Evolutionary conservation across 30 jellyfish, hydroid and myxozoan species (phyloP).

Genomic region (Aurelia aurita): DNA sequence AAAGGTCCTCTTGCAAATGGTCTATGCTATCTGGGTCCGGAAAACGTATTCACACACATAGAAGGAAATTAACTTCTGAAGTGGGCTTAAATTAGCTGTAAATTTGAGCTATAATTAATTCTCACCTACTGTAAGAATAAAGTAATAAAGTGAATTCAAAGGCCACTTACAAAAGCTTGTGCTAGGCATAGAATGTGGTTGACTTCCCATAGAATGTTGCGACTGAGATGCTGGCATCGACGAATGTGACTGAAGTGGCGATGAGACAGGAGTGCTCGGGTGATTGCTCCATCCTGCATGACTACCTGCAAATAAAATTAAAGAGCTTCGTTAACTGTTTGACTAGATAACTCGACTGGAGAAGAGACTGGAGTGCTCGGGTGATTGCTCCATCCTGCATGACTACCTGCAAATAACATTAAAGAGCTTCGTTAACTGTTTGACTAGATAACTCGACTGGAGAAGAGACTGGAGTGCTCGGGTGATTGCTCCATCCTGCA

Average conservation of each 20-base stretch:
- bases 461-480: slow-evolving; percentile 51
- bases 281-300: slow-evolving; percentile 65
- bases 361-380: slow-evolving; percentile 57
- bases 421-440: slow-evolving; percentile 6
- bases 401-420: slow-evolving; percentile 14
- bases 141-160: too few species aligned
- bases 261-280: slow-evolving; percentile 53
- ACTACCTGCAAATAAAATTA: slow-evolving; percentile 14
- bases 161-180: slow-evolving; percentile 16
- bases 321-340: neutral
- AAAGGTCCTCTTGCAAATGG: too few species aligned
- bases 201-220: slow-evolving; percentile 49
- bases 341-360: too few species aligned
- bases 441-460: too few species aligned
- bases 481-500: slow-evolving; percentile 61
- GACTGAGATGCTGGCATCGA: slow-evolving; percentile 57
- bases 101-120: too few species aligned
- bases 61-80: too few species aligned
- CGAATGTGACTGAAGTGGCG: slow-evolving; percentile 67
- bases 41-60: too few species aligned
- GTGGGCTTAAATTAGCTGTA: too few species aligned
- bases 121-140: too few species aligned
- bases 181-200: slow-evolving; percentile 44
- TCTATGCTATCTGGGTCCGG: too few species aligned
- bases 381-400: slow-evolving; percentile 61